Evolutionary conservation across 2,797 vertebrate genomes (phyloP).

Genomic region (Anisognathus igniventris): DNA sequence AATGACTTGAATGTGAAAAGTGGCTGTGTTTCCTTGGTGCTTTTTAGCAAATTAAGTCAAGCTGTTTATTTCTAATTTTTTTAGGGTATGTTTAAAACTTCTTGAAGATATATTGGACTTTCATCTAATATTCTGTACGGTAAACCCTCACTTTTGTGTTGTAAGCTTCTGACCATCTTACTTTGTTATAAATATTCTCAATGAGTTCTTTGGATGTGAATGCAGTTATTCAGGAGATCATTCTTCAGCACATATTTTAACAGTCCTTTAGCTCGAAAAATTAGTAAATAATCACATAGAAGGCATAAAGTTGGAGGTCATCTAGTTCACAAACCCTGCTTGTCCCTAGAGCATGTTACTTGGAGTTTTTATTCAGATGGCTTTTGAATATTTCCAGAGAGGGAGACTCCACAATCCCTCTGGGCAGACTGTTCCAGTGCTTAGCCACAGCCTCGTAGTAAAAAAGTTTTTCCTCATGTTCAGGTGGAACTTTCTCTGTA

Average conservation of each 20-base stretch:
- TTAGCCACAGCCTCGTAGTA: not conserved
- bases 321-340: not conserved
- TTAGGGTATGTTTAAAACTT: not conserved
- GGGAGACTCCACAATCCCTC: not conserved
- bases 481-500: not conserved
- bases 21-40: not conserved
- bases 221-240: not conserved
- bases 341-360: not conserved
- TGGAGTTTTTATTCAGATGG: not conserved
- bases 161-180: not conserved
- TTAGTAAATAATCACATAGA: not conserved
- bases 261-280: not conserved
- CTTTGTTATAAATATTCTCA: not conserved
- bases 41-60: not conserved
- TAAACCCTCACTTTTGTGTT: not conserved
- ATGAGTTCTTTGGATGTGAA: not conserved
- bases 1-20: not conserved
- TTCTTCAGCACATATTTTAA: not conserved
- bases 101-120: not conserved
- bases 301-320: not conserved
- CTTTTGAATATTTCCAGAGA: not conserved
- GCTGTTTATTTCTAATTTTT: not conserved
- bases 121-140: not conserved
- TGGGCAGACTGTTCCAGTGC: not conserved
- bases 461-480: not conserved